Evolutionary conservation across 2,113 vertebrate species (phyloP), one percentile per base, ranked within the genome.

Genomic region (Eclectus roratus): DNA sequence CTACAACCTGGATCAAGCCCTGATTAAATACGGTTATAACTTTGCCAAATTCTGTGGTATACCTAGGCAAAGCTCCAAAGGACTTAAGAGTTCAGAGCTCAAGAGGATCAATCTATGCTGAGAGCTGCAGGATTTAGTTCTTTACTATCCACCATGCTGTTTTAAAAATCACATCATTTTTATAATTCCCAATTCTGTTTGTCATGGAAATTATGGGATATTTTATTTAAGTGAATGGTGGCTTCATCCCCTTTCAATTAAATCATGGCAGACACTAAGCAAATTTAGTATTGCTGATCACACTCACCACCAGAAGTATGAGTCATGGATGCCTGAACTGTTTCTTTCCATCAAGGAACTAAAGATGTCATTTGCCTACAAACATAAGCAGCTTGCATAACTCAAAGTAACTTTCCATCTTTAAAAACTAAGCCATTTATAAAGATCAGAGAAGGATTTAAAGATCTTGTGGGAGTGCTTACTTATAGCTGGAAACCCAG

Each of bases 21-120:
- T 74, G 43, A 88, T 19, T 95, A 91, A 61, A 72, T 68, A 65
- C 50, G 19, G 56, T 61, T 72, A 64, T 52, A 93, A 55, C 43
- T 15, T 35, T 91, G 52, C 21, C 72, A 94, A 85, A 91, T 61
- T 24, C 33, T 68, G 10, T 17, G 13, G 20, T 47, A 55, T 60
- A 71, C 39, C 79, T 79, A 71, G 70, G 61, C 73, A 94, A 58
- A 84, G 44, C 20, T 94, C 70, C 89, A 92, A 91, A 89, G 31
- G 24, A 60, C 65, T 82, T 82, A 47, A 68, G 20, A 71, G 27
- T 66, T 89, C 65, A 93, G 47, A 50, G 39, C 11, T 94, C 52
- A 76, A 76, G 63, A 76, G 24, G 65, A 87, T 94, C 33, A 65
- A 19, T 41, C 70, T 49, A 47, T 74, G 49, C 29, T 46, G 37